Conservation (phyloP, 2,888 invertebrate species). For the Hypomecis punctinalis region DNA sequence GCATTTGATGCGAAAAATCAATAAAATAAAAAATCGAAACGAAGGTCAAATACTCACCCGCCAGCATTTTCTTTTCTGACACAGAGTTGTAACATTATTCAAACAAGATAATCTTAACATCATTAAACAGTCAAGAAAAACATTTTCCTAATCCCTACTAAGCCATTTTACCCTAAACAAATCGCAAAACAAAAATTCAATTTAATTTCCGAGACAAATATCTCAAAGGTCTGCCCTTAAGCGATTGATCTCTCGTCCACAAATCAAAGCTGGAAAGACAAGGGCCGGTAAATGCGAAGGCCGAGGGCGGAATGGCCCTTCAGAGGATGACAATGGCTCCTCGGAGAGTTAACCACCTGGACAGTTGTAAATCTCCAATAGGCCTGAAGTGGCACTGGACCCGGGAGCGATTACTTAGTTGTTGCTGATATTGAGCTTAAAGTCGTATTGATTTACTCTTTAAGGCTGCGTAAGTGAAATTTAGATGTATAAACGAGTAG, state of each 20-base stretch:
- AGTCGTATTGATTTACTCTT: neutral
- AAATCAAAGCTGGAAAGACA: conserved; percentile 76
- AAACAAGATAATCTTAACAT: conserved; percentile 3
- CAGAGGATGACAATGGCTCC: conserved; percentile 40
- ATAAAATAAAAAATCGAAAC: neutral
- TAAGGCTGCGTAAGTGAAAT: too few relatives aligned
- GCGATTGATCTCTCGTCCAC: conserved; percentile 74
- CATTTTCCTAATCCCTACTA: conserved; percentile 19
- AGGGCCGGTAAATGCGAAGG: conserved; percentile 71
- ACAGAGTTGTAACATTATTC: neutral
- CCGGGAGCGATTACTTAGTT: conserved; percentile 12
- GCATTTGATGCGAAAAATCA: neutral
- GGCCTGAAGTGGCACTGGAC: neutral
- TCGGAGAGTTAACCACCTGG: conserved; percentile 44
- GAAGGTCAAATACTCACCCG: neutral
- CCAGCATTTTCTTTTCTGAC: neutral
- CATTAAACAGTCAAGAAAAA: neutral
- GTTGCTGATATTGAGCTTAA: neutral
- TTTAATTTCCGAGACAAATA: conserved; percentile 43
- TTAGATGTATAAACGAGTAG: too few relatives aligned
- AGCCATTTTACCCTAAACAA: conserved; percentile 26
- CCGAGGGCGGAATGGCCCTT: conserved; percentile 56
- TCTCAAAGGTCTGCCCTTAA: conserved; percentile 51
- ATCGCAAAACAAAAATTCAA: conserved; percentile 44
- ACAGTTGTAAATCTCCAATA: conserved; percentile 41